Percentiles rank a stretch among this genome's conserved stretches.
These are phyloP conservation scores for Centropus unirufus DNA, from an alignment of 2,113 vertebrate species.

Conservation along the genomic window DNA sequence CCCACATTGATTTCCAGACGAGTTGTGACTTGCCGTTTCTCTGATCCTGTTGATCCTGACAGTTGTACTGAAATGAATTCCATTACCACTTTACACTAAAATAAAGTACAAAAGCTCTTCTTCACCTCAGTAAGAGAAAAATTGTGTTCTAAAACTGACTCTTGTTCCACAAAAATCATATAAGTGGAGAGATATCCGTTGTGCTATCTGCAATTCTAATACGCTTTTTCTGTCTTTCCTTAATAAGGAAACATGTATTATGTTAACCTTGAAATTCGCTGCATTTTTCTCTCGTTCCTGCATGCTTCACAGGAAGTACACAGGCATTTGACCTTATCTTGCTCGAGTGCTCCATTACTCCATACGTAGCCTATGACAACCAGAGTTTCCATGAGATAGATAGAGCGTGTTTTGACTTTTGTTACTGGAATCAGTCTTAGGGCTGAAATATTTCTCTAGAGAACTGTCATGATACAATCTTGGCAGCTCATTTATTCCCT, in stretches of 20 bases:
- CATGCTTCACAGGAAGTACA: not conserved
- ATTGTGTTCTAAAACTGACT: not conserved
- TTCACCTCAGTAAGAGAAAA: not conserved
- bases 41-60: not conserved
- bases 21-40: not conserved
- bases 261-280: conserved; percentile 13
- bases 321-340: conserved; percentile 21
- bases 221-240: not conserved
- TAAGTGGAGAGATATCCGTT: not conserved
- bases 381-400: not conserved
- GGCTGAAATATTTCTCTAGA: conserved; percentile 43
- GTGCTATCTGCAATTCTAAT: not conserved
- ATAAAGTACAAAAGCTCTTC: not conserved
- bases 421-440: not conserved
- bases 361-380: not conserved
- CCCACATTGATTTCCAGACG: not conserved
- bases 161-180: not conserved
- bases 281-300: not conserved
- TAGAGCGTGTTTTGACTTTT: not conserved
- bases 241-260: not conserved
- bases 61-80: not conserved
- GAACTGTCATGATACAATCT: conserved; percentile 24
- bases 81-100: not conserved
- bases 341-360: not conserved
- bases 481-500: conserved; percentile 49